A percentile compares a stretch with the other conserved stretches of the same genome.
Conservation (phyloP, 2,113 vertebrate species). For the Ciconia boyciana region DNA sequence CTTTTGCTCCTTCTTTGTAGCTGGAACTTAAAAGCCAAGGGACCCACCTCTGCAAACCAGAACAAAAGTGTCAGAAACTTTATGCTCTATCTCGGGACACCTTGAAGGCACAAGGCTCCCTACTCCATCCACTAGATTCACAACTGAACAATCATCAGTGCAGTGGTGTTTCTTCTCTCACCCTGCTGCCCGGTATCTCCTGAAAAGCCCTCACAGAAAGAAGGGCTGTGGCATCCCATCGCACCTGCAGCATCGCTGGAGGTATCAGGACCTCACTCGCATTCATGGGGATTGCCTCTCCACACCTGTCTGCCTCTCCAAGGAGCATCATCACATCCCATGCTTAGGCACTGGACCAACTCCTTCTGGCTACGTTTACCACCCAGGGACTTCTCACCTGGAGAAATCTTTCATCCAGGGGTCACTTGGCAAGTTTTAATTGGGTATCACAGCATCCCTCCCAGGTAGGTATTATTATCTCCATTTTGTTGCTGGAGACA, state of each 20-base stretch:
- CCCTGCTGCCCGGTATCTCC: not conserved
- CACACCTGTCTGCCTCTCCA: not conserved
- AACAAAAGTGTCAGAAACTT: not conserved
- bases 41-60: not conserved
- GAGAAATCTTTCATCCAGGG: not conserved
- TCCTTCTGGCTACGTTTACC: not conserved
- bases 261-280: not conserved
- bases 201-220: not conserved
- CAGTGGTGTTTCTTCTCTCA: not conserved
- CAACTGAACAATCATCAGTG: rapidly evolving
- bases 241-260: not conserved
- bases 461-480: not conserved
- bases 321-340: not conserved
- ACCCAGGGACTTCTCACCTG: not conserved
- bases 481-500: not conserved
- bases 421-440: not conserved
- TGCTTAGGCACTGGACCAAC: rapidly evolving
- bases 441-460: not conserved
- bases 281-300: not conserved
- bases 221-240: not conserved
- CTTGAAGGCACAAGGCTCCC: not conserved
- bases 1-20: not conserved
- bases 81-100: not conserved
- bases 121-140: not conserved
- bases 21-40: not conserved